Base-by-base conservation (phyloP, 2,888 invertebrate genomes). In the Cenopis cana region DNA sequence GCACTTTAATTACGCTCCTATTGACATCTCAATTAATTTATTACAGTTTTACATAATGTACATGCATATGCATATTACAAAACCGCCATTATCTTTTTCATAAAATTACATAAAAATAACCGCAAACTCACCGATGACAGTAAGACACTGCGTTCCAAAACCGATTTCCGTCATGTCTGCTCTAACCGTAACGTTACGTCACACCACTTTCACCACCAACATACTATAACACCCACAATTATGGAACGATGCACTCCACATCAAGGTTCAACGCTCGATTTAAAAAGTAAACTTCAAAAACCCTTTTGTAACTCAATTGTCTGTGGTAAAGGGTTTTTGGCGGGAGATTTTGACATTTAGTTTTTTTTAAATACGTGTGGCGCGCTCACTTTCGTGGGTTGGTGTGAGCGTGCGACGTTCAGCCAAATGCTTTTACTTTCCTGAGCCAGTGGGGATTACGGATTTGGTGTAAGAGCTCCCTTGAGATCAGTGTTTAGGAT, bases 151-250 rank as follows among this genome's bases (percentile, higher is more conserved):
- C 83, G 88, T 90, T 87, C 89, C 87, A 79, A 89, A 84, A 78
- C 83, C 82, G 79, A 86, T 85, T 89, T 89, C 88, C 88, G 91
- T 88, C 92, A 92, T 91, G 85, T 79, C 81, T 83, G 77, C 78
- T 88, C 87, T 88, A 61, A 90, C 90, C 89, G 88, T 89, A 89
- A 89, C 78, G 81, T 91, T 92, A 89, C 92, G 92, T 91, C 91
- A 92, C 87, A 78, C 69, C 90, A 92, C 93, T 93, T 93, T 93
- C 93, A 92, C 92, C 84, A 82, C 85, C 84, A 87, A 87, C 89
- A 90, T 87, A 86, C 87, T 84, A 81, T 81, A 81, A 86, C 87
- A 66, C 54, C 56, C 65, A 70, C 70, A 66, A 66, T 88, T 87
- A 90, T 85, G 87, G 87, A 89, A 87, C 82, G 86, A 69, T 68